Evolutionary conservation across 2,113 vertebrate genomes (phyloP).

Genomic region (Perccottus glenii): DNA sequence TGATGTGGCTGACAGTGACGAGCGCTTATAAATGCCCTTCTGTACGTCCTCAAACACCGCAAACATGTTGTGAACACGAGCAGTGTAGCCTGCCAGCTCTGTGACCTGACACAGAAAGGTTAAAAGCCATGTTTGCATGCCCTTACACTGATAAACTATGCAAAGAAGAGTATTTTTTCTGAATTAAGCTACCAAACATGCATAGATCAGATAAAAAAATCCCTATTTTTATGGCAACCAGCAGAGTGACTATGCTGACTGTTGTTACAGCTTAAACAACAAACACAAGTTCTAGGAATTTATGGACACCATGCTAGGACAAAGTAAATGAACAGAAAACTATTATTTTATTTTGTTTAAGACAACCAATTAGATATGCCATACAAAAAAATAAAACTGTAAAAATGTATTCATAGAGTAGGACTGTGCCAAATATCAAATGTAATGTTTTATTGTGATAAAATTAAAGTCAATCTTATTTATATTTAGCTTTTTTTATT

Average conservation of each 20-base stretch:
- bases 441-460: too few species aligned
- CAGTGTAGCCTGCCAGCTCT: slow-evolving; percentile 95
- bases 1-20: slow-evolving; percentile 70
- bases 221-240: slow-evolving; percentile 13
- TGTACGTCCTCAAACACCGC: slow-evolving; percentile 95
- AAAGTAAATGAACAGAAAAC: too few species aligned
- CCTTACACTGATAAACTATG: background rate
- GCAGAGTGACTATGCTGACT: slow-evolving; percentile 12
- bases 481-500: too few species aligned
- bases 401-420: too few species aligned
- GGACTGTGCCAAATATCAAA: too few species aligned
- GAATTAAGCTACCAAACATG: background rate
- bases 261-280: slow-evolving; percentile 65
- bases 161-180: background rate
- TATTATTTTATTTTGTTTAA: too few species aligned
- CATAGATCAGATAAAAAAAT: background rate
- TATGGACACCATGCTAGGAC: background rate
- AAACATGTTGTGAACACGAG: slow-evolving; percentile 96
- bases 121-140: slow-evolving; percentile 9
- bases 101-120: slow-evolving; percentile 83
- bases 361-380: too few species aligned
- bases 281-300: slow-evolving; percentile 36
- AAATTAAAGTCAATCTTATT: too few species aligned
- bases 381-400: too few species aligned
- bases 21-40: slow-evolving; percentile 91